These are phyloP conservation scores for Actenoides hombroni DNA, from an alignment of 2,113 vertebrate species.

Conservation along the genomic window DNA sequence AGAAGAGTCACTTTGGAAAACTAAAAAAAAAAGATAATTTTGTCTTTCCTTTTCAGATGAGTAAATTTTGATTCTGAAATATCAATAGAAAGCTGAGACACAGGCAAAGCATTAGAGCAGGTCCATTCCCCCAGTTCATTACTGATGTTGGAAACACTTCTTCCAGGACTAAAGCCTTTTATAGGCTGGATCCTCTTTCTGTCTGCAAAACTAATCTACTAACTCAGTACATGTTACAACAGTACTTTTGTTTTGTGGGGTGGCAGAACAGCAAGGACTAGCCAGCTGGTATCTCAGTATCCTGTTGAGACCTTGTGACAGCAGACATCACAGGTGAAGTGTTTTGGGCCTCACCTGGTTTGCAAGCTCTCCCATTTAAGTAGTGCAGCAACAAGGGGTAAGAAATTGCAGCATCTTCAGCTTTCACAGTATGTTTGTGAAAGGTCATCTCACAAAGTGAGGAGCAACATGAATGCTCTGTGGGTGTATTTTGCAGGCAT, in stretches of 20 bases:
- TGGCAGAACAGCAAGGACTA: not conserved
- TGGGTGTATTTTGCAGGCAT: not conserved
- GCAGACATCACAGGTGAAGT: not conserved
- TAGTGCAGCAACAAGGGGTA: not conserved
- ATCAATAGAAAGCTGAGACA: not conserved
- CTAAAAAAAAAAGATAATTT: not conserved
- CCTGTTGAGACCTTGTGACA: not conserved
- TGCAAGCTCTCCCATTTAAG: not conserved
- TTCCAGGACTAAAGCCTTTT: not conserved
- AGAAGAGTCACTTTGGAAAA: not conserved
- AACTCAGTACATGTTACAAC: not conserved
- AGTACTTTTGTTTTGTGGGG: not conserved
- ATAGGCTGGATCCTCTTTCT: not conserved
- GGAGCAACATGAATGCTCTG: not conserved
- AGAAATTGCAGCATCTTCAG: not conserved
- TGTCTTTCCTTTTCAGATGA: not conserved
- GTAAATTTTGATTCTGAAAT: not conserved
- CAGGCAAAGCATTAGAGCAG: not conserved
- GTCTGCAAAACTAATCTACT: not conserved
- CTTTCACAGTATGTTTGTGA: not conserved
- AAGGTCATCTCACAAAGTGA: not conserved
- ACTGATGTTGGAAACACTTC: not conserved
- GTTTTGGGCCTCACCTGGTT: not conserved
- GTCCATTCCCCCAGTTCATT: not conserved
- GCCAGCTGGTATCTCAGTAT: not conserved